phyloP scores from a whole-genome alignment of 2,113 vertebrate genomes.

The Microcebus griseorufus region DNA sequence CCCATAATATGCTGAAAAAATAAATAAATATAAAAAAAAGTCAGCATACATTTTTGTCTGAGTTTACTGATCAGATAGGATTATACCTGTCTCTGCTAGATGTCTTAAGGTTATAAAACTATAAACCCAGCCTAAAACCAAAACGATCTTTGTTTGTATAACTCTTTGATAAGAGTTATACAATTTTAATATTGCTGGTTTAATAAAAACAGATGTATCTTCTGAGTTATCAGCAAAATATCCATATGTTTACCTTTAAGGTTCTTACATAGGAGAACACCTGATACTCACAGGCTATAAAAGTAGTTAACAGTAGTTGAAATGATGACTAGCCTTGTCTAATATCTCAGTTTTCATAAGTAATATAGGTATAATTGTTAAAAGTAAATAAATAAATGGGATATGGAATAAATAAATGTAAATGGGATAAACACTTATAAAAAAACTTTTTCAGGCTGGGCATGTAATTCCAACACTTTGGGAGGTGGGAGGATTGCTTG shows the following conservation, averaged over 20 bases:
- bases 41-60: neutral
- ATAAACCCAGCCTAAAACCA: neutral
- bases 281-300: neutral
- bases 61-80: neutral
- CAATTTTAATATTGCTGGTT: neutral
- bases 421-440: neutral
- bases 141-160: neutral
- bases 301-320: neutral
- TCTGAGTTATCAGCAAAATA: neutral
- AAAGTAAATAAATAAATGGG: neutral
- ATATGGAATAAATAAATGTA: neutral
- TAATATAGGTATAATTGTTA: neutral
- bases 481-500: no score
- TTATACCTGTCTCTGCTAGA: neutral
- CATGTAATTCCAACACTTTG: no score
- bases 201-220: neutral
- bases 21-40: no score
- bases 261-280: neutral
- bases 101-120: neutral
- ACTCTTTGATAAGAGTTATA: neutral
- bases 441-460: no score
- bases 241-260: neutral
- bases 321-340: neutral
- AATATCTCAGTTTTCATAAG: neutral
- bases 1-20: no score